Base-by-base conservation (phyloP, 2,797 vertebrate species). In the Halcyon leucocephala region DNA sequence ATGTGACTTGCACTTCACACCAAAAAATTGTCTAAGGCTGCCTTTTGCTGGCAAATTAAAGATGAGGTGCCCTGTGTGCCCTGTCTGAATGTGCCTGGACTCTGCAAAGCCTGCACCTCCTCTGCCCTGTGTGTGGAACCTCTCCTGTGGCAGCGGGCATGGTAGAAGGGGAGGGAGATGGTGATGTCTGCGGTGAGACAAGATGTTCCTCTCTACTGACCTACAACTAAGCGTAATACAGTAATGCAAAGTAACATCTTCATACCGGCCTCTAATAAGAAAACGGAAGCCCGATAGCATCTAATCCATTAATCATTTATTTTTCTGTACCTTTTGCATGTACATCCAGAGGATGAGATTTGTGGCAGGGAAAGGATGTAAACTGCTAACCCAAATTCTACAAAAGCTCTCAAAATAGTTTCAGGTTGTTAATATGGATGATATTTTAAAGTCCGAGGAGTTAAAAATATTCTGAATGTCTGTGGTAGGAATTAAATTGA, bases 101-200 rank as follows among this genome's bases (percentile, higher is more conserved):
- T 48, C 73, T 51, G 42, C 42, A 54, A 91, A 61, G 64, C 21
- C 42, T 72, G 21, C 0, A 1, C 16, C 21, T 46, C 10, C 22
- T 82, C 28, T 20, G 3, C 44, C n/a, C 35, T 17, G 9, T 0
- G 0, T 1, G 5, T 73, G n/a, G 35, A 22, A 5, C 26, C 29
- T 60, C 3, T 71, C 19, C 31, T 21, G 18, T 54, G 39, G 42
- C 46, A 35, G 25, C 3, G 3, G 46, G 31, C 48, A 1, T 46
- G 54, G 29, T 37, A 54, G 57, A 21, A 70, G 16, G 15, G 41
- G n/a, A 28, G 49, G 46, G 8, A 41, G 62, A 10, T 12, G 10
- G 7, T 44, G 54, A 14, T 18, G 13, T 66, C 66, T 33, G n/a
- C 54, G 61, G 26, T 28, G 85, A 39, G 33, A 52, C 14, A 54